These are phyloP conservation scores for Halichoerus grypus DNA, from an alignment of 2,113 vertebrate genomes.

Conservation along the genomic window DNA sequence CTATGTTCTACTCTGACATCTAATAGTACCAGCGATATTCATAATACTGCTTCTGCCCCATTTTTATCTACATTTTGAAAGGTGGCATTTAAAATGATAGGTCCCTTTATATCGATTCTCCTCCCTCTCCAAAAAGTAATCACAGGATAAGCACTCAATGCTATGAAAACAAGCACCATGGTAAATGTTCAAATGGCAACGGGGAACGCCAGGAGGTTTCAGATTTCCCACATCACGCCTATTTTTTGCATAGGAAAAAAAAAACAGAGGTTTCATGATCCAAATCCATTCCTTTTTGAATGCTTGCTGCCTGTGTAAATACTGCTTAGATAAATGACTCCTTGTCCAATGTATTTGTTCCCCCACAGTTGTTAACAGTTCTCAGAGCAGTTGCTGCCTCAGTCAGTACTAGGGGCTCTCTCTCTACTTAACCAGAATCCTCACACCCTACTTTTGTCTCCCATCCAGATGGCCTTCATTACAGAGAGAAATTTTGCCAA, in stretches of 20 bases:
- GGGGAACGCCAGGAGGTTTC: conserved; percentile 59
- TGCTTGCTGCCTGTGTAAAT: conserved; percentile 73
- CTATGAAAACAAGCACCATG: conserved; percentile 64
- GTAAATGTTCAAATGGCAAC: conserved; percentile 70
- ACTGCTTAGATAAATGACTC: conserved; percentile 78
- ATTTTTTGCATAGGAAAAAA: conserved; percentile 45
- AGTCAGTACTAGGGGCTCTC: conserved; percentile 52
- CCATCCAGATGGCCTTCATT: conserved; percentile 84
- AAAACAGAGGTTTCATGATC: conserved; percentile 55
- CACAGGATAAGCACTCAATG: conserved; percentile 37
- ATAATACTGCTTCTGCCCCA: not conserved
- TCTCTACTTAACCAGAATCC: conserved; percentile 53
- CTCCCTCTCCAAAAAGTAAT: conserved; percentile 61
- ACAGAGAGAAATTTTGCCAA: conserved; percentile 78
- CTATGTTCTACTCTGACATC: conserved; percentile 37
- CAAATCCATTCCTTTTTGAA: conserved; percentile 61
- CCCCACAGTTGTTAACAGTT: conserved; percentile 74
- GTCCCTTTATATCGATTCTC: conserved; percentile 47
- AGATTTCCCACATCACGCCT: conserved; percentile 58
- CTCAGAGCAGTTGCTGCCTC: conserved; percentile 78
- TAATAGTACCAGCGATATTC: conserved; percentile 17
- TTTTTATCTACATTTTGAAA: conserved; percentile 60
- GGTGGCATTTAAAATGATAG: conserved; percentile 62
- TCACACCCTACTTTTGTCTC: conserved; percentile 64
- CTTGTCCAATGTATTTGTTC: conserved; percentile 79